Evolutionary conservation across 2,797 vertebrate species (phyloP).

Genomic region (Thripadectes ignobilis): DNA sequence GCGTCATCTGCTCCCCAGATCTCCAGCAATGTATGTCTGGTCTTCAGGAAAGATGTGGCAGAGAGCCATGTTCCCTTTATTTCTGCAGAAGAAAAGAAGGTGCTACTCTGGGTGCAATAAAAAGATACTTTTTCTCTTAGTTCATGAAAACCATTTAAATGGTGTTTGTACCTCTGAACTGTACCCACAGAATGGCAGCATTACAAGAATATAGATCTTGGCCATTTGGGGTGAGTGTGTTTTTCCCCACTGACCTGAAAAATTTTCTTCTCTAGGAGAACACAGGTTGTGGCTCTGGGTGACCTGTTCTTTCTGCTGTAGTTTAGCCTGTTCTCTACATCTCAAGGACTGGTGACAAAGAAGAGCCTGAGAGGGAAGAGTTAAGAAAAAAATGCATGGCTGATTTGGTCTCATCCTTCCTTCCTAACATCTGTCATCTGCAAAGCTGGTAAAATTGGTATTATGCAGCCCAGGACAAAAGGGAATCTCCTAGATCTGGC

Average conservation of each 20-base stretch:
- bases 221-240: background rate
- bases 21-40: background rate
- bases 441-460: too few relatives aligned
- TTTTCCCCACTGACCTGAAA: background rate
- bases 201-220: background rate
- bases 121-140: background rate
- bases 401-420: background rate
- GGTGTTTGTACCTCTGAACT: background rate
- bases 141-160: background rate
- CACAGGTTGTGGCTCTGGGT: accelerated
- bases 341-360: background rate
- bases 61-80: background rate
- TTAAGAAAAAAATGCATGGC: background rate
- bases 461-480: too few relatives aligned
- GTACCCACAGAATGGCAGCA: background rate
- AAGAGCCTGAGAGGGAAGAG: background rate
- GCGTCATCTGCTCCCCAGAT: background rate
- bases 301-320: background rate
- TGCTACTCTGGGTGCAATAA: background rate
- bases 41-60: background rate
- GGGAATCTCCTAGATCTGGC: too few relatives aligned
- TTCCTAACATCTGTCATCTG: too few relatives aligned
- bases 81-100: background rate
- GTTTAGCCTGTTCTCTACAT: background rate
- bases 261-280: background rate